Evolutionary conservation across 2,113 vertebrate genomes (phyloP).

Genomic region (Formicarius rufipectus): DNA sequence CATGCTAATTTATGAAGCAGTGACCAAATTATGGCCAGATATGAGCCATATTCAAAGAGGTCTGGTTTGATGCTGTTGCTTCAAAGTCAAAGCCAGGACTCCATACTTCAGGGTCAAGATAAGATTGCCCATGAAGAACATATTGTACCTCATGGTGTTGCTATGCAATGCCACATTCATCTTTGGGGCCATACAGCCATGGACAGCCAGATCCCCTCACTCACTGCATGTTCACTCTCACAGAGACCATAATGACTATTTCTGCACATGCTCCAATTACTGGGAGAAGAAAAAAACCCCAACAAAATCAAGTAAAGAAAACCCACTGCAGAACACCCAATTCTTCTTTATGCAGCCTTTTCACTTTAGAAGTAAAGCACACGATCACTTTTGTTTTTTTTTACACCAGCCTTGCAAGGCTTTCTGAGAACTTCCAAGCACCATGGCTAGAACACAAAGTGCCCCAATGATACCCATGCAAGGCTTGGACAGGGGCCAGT

Average conservation of each 20-base stretch:
- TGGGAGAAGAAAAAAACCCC: neutral
- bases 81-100: neutral
- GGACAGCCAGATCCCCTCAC: neutral
- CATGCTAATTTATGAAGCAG: neutral
- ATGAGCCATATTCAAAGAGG: neutral
- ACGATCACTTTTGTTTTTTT: fast-evolving
- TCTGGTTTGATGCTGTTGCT: neutral
- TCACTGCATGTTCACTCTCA: neutral
- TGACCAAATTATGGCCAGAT: neutral
- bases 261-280: fast-evolving
- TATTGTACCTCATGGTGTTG: fast-evolving
- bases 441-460: neutral
- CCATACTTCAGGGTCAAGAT: neutral
- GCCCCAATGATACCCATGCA: neutral
- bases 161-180: neutral
- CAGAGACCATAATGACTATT: neutral
- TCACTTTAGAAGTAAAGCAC: neutral
- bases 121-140: fast-evolving
- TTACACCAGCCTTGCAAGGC: neutral
- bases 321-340: fast-evolving
- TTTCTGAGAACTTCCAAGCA: neutral
- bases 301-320: neutral
- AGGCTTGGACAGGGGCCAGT: neutral
- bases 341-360: neutral
- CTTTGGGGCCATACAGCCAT: neutral